Evolutionary conservation across 2,888 invertebrate species (phyloP).

Genomic region (Mythimna ferrago): DNA sequence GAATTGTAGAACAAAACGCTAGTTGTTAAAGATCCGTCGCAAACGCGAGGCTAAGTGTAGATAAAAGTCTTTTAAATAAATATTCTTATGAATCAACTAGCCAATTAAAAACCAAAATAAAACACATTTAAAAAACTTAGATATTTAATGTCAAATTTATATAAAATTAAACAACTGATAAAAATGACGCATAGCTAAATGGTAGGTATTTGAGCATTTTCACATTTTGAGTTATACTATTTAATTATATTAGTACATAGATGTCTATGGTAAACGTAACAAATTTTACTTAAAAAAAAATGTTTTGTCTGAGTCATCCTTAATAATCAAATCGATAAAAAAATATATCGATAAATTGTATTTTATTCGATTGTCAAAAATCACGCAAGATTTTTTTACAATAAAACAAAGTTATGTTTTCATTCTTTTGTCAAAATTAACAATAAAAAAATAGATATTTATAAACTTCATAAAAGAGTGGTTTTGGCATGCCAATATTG

Average conservation of each 20-base stretch:
- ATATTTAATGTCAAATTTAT: conserved; percentile 16
- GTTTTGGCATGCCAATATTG: background rate
- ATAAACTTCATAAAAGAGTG: background rate
- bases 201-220: conserved; percentile 36
- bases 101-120: background rate
- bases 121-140: conserved; percentile 1
- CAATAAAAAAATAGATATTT: background rate
- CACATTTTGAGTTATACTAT: background rate
- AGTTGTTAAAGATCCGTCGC: too few relatives aligned
- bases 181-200: background rate
- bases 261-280: background rate
- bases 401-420: background rate
- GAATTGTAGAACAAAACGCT: too few relatives aligned
- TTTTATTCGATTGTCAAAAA: background rate
- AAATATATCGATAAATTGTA: background rate
- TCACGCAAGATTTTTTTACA: background rate
- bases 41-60: too few relatives aligned
- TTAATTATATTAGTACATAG: background rate
- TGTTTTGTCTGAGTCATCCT: background rate
- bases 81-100: too few relatives aligned
- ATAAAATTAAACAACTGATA: conserved; percentile 20
- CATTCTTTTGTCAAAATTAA: background rate
- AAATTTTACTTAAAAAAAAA: background rate
- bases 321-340: background rate
- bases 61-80: too few relatives aligned